A percentile compares a stretch with the other conserved stretches of the same genome.
phyloP scores from a whole-genome alignment of 2,888 invertebrate species.

The Apotomis capreana region DNA sequence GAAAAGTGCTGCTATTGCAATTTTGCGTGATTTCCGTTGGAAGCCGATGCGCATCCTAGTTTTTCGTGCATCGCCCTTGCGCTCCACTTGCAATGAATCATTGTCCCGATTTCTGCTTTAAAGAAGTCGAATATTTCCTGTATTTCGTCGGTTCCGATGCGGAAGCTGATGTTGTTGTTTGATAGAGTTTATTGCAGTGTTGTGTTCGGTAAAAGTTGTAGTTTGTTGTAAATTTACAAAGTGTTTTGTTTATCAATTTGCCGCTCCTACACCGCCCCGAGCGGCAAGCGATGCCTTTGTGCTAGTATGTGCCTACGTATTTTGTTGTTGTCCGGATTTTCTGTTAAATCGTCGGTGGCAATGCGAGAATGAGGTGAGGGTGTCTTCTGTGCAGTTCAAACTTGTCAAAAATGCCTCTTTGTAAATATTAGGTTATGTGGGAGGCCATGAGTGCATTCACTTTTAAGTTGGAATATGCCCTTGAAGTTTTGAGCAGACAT shows the following conservation, averaged over 20 bases:
- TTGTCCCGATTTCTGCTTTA: constrained; percentile 71
- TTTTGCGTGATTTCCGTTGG: constrained; percentile 56
- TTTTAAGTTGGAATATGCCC: constrained; percentile 11
- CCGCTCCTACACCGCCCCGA: constrained; percentile 54
- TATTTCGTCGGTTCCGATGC: constrained; percentile 43
- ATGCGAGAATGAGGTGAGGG: constrained; percentile 5
- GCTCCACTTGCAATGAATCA: constrained; percentile 70
- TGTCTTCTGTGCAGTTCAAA: constrained; percentile 38
- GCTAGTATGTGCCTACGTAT: constrained; percentile 37
- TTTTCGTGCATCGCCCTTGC: constrained; percentile 63
- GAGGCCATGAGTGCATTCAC: constrained; percentile 30
- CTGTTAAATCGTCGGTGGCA: constrained; percentile 23
- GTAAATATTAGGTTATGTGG: constrained; percentile 39
- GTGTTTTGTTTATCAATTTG: constrained; percentile 77
- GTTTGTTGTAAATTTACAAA: constrained; percentile 57
- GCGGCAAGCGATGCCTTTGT: constrained; percentile 41
- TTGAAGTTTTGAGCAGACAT: constrained; percentile 13
- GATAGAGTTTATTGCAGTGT: constrained; percentile 44
- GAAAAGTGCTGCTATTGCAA: constrained; percentile 58
- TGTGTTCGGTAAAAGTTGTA: constrained; percentile 45
- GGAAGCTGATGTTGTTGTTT: constrained; percentile 39
- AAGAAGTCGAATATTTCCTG: constrained; percentile 59
- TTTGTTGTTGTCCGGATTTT: constrained; percentile 44
- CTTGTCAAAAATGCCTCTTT: constrained; percentile 42
- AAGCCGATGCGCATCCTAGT: constrained; percentile 55